Percentiles rank a stretch among this genome's conserved stretches.
Conservation (phyloP, 2,113 vertebrate genomes). For the Cephalophus harveyi region DNA sequence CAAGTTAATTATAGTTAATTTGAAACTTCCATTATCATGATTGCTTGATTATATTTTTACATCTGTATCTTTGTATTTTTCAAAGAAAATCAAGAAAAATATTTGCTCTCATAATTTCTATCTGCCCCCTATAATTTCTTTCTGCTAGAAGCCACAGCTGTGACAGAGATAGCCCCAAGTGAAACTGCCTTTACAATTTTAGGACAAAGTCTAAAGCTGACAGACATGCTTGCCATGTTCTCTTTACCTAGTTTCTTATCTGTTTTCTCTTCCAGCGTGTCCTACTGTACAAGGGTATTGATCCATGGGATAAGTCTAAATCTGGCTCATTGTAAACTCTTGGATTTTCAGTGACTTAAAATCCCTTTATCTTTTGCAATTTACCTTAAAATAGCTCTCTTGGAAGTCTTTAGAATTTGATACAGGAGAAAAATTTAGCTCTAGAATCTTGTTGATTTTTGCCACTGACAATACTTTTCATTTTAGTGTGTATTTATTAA, state of each 20-base stretch:
- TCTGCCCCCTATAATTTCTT: not conserved
- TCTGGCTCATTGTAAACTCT: not conserved
- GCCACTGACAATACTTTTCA: not conserved
- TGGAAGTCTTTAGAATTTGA: not conserved
- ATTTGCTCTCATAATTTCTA: not conserved
- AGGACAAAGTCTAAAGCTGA: not conserved
- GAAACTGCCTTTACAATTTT: not conserved
- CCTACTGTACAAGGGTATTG: not conserved
- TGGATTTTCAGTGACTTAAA: not conserved
- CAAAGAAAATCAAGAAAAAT: not conserved
- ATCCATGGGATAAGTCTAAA: not conserved
- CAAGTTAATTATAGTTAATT: not conserved
- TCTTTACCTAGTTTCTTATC: not conserved
- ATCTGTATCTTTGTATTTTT: not conserved
- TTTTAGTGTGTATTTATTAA: not conserved
- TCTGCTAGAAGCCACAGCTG: not conserved
- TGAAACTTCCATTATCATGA: not conserved
- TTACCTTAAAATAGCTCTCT: not conserved
- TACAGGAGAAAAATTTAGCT: not conserved
- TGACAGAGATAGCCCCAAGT: not conserved
- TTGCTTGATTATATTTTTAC: slow-evolving; percentile 26
- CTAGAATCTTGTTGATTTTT: not conserved
- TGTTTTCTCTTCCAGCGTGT: not conserved
- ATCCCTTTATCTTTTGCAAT: not conserved
- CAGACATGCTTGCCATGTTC: not conserved